Percentiles rank a stretch among this genome's conserved stretches.
These are phyloP conservation scores for Crossocerus cetratus DNA, from an alignment of 2,888 invertebrate species.

Conservation along the genomic window DNA sequence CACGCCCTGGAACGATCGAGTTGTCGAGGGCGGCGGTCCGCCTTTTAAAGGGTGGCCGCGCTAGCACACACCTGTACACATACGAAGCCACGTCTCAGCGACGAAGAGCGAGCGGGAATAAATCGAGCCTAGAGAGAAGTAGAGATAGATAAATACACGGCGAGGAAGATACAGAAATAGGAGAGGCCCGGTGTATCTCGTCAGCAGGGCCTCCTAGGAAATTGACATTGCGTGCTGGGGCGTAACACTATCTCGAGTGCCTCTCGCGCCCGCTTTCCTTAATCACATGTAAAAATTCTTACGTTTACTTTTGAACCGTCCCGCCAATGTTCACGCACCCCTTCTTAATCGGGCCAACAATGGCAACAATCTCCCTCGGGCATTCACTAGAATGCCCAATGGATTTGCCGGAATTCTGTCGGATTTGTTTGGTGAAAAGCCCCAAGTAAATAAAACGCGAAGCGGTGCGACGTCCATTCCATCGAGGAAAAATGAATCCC, in stretches of 20 bases:
- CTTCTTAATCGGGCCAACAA: neutral
- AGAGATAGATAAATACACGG: constrained; percentile 57
- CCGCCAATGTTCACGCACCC: constrained; percentile 3
- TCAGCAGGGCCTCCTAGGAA: constrained; percentile 62
- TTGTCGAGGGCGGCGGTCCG: no score
- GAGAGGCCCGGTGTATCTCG: constrained; percentile 44
- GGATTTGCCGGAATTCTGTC: no score
- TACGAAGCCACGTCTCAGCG: constrained; percentile 8
- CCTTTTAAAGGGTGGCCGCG: no score
- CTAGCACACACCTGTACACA: neutral
- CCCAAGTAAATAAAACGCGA: neutral
- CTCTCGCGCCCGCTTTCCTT: constrained; percentile 40
- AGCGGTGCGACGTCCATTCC: no score
- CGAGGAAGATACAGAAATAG: constrained; percentile 56
- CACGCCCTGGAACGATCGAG: neutral
- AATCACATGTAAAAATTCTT: constrained; percentile 52
- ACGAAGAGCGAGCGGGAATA: constrained; percentile 28
- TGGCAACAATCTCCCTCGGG: no score
- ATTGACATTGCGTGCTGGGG: constrained; percentile 73
- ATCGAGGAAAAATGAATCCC: no score
- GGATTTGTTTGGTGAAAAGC: no score
- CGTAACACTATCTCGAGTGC: constrained; percentile 54
- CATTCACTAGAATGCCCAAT: no score
- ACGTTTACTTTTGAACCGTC: constrained; percentile 18
- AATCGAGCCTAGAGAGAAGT: constrained; percentile 61